Evolutionary conservation across 2,888 invertebrate species (phyloP).

Genomic region (Hyppa rectilinea): DNA sequence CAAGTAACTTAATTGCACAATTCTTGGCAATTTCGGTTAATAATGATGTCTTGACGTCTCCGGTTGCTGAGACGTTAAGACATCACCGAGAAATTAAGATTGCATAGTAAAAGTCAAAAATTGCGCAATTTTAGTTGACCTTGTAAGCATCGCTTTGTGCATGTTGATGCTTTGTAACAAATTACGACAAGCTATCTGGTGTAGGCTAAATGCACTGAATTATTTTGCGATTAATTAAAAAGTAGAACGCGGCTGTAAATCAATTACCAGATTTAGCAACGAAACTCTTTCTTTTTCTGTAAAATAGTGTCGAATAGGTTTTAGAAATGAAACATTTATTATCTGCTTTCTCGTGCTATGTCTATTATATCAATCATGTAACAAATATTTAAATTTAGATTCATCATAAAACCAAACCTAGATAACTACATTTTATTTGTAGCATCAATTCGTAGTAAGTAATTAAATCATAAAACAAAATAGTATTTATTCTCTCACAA

Average conservation of each 20-base stretch:
- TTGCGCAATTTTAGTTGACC: neutral
- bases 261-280: neutral
- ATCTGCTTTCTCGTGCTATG: neutral
- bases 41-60: too few species aligned
- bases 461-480: slow-evolving; percentile 27
- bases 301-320: slow-evolving; percentile 8
- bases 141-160: slow-evolving; percentile 3
- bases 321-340: slow-evolving; percentile 4
- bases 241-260: neutral
- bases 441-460: slow-evolving; percentile 9
- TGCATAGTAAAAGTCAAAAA: neutral
- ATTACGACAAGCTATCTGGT: neutral
- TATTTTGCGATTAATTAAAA: slow-evolving; percentile 16
- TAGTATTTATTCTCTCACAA: slow-evolving; percentile 3
- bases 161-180: slow-evolving; percentile 37
- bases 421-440: slow-evolving; percentile 16
- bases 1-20: neutral
- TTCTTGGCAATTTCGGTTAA: too few species aligned
- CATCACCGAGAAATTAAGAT: neutral
- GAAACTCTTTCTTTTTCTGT: neutral
- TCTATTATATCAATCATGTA: neutral
- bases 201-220: neutral
- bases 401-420: neutral
- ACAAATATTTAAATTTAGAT: neutral
- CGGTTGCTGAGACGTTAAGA: too few species aligned